Percentiles rank a stretch among this genome's conserved stretches.
phyloP scores from a whole-genome alignment of 2,113 vertebrate genomes.

The Calypte anna region DNA sequence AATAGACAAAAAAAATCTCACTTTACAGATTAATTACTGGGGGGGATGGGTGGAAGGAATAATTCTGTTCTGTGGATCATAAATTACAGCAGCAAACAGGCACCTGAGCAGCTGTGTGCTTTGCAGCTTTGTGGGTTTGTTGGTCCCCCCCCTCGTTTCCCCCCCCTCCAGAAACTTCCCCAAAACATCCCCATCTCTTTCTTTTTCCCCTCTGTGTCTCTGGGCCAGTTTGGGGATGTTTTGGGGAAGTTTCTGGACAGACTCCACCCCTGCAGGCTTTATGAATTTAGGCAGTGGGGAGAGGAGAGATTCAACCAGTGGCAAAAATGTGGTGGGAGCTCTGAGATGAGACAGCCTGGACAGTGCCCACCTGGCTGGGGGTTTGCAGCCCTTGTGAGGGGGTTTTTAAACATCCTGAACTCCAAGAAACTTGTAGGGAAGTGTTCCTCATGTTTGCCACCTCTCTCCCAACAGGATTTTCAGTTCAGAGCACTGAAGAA shows the following conservation, averaged over 20 bases:
- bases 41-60: background rate
- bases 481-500: constrained; percentile 96
- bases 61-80: background rate
- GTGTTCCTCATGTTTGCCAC: background rate
- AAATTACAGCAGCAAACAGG: background rate
- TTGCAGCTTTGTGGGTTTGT: background rate
- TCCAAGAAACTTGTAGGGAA: background rate
- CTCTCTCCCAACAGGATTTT: constrained; percentile 85
- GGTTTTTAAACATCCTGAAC: background rate
- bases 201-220: fast-evolving
- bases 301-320: background rate
- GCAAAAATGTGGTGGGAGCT: background rate
- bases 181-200: too few relatives aligned
- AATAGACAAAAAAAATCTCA: background rate
- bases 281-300: background rate
- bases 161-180: too few relatives aligned
- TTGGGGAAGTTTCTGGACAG: background rate
- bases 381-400: background rate
- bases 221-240: background rate
- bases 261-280: background rate
- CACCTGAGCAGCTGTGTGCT: background rate
- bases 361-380: background rate
- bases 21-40: background rate
- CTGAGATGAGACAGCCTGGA: background rate
- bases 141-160: too few relatives aligned